These are phyloP conservation scores for Hippoglossus stenolepis DNA, from an alignment of 2,113 vertebrate species.

Conservation along the genomic window DNA sequence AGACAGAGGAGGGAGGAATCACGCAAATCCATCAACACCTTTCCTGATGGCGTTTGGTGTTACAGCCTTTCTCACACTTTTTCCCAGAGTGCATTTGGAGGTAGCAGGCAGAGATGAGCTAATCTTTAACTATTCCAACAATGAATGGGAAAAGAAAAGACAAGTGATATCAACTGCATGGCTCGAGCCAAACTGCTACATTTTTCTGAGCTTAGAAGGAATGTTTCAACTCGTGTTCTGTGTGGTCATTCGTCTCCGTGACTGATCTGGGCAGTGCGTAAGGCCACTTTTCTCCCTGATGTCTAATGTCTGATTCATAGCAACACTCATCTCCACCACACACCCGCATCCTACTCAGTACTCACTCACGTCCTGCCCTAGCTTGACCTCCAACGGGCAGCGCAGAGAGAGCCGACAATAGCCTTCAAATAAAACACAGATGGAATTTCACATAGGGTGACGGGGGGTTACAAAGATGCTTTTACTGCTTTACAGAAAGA, in stretches of 20 bases:
- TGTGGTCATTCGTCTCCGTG: conserved; percentile 37
- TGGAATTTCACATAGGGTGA: conserved; percentile 34
- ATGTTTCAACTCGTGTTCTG: conserved; percentile 51
- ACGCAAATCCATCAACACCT: conserved; percentile 43
- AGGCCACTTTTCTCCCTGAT: conserved; percentile 30
- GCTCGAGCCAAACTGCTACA: background rate
- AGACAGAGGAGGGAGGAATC: conserved; percentile 43
- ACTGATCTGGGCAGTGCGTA: conserved; percentile 32
- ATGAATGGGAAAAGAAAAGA: conserved; percentile 25
- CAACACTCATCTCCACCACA: conserved; percentile 47
- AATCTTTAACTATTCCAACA: conserved; percentile 44
- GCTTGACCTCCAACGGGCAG: conserved; percentile 44
- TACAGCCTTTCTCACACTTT: conserved; percentile 30
- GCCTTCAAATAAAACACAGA: conserved; percentile 55
- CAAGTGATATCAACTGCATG: conserved; percentile 25
- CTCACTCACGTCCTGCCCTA: conserved; percentile 71
- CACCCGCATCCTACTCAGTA: conserved; percentile 33
- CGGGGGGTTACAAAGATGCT: conserved; percentile 19
- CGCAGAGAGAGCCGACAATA: background rate
- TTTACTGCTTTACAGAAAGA: conserved; percentile 30
- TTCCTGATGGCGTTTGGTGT: conserved; percentile 52
- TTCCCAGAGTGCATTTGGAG: conserved; percentile 2
- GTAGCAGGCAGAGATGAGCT: conserved; percentile 16
- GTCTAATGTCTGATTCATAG: conserved; percentile 61
- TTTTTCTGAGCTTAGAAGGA: conserved; percentile 15